These are phyloP conservation scores for Ptilodon capucinus DNA, from an alignment of 2,888 invertebrate species.

Conservation along the genomic window DNA sequence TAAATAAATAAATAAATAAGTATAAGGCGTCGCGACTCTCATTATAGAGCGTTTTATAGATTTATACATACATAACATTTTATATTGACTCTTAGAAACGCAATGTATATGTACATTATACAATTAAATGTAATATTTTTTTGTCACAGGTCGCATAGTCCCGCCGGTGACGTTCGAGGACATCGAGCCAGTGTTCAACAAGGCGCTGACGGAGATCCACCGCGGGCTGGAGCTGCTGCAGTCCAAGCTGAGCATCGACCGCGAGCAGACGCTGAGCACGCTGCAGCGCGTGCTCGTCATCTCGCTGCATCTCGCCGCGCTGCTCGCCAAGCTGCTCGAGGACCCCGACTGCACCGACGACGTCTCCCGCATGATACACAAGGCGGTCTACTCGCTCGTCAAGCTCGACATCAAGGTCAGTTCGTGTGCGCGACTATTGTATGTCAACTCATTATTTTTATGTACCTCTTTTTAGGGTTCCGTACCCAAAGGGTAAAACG, in stretches of 20 bases:
- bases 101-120: no score
- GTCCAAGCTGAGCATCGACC: slow-evolving; percentile 84
- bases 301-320: slow-evolving; percentile 91
- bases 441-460: no score
- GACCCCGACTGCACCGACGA: slow-evolving; percentile 78
- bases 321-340: slow-evolving; percentile 86
- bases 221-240: slow-evolving; percentile 84
- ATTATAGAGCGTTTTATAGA: no score
- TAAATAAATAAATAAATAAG: no score
- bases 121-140: no score
- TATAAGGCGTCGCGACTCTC: no score
- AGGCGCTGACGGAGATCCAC: slow-evolving; percentile 90
- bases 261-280: slow-evolving; percentile 87
- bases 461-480: no score
- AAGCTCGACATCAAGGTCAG: slow-evolving; percentile 86
- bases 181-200: slow-evolving; percentile 91
- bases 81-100: no score
- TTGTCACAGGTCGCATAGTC: slow-evolving; percentile 85
- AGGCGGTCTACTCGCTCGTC: slow-evolving; percentile 89
- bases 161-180: slow-evolving; percentile 92
- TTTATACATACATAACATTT: no score
- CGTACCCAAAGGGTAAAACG: no score
- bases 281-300: slow-evolving; percentile 93
- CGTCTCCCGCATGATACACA: slow-evolving; percentile 84
- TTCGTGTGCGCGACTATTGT: no score